Evolutionary conservation across 2,113 vertebrate genomes (phyloP).

Genomic region (Sigmodon hispidus): DNA sequence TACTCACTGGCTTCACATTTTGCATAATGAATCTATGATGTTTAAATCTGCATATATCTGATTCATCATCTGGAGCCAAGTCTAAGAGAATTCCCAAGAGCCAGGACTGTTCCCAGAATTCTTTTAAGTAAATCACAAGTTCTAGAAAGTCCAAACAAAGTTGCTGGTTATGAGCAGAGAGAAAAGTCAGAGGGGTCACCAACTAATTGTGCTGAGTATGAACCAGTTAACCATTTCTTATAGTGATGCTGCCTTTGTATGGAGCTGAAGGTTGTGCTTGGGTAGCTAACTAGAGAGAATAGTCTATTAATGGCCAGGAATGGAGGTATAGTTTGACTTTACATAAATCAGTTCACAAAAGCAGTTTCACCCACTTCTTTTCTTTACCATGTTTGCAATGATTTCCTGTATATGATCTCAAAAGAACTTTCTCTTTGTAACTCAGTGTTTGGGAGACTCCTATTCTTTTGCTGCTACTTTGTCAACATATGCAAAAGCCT

Average conservation of each 20-base stretch:
- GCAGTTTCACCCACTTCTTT: neutral
- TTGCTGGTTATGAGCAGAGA: conserved; percentile 14
- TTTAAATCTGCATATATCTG: conserved; percentile 43
- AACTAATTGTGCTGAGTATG: neutral
- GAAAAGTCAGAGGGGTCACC: neutral
- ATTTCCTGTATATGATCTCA: conserved; percentile 59
- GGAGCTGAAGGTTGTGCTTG: neutral
- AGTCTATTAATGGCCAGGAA: conserved; percentile 22
- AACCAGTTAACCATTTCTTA: neutral
- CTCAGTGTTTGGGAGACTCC: conserved; percentile 60
- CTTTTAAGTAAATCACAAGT: neutral
- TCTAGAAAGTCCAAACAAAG: conserved; percentile 42
- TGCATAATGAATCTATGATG: conserved; percentile 28
- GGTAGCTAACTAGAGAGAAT: neutral
- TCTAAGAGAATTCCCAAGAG: neutral
- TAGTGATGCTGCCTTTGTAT: neutral
- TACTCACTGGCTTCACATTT: conserved; percentile 40
- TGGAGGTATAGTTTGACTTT: neutral
- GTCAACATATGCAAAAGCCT: conserved; percentile 65
- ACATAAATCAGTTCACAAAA: conserved; percentile 7
- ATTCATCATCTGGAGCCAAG: conserved; percentile 26
- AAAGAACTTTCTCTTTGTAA: conserved; percentile 64
- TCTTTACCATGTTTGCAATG: neutral
- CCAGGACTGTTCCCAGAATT: neutral
- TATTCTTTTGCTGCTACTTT: conserved; percentile 66